Conservation (phyloP, 2,113 vertebrate species). For the Malaclemys terrapin region DNA sequence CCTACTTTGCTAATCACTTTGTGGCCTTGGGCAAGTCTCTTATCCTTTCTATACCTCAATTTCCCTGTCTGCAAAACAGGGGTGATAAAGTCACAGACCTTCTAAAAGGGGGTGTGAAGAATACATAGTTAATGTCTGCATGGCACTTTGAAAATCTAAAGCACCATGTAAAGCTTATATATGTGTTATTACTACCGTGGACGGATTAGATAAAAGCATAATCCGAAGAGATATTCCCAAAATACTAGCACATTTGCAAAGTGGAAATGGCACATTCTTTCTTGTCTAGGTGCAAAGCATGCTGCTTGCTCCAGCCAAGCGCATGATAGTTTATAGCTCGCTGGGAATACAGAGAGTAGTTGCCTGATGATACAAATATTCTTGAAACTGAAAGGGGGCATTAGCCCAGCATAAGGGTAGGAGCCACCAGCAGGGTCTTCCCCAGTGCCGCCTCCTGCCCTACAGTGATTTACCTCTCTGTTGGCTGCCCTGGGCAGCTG, state of each 20-base stretch:
- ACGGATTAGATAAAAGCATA: background rate
- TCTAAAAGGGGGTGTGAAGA: background rate
- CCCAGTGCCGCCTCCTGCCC: too few relatives aligned
- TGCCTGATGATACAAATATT: background rate
- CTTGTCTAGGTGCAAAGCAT: background rate
- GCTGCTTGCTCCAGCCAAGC: conserved; percentile 2
- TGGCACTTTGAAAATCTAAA: background rate
- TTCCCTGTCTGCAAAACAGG: rapidly evolving
- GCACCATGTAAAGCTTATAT: rapidly evolving
- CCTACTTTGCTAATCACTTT: rapidly evolving
- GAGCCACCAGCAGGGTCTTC: too few relatives aligned
- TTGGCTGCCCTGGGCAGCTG: too few relatives aligned
- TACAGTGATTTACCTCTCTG: too few relatives aligned
- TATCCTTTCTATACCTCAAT: rapidly evolving
- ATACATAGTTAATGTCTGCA: background rate
- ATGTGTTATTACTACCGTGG: rapidly evolving
- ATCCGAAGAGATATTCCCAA: background rate
- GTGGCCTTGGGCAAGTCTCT: background rate
- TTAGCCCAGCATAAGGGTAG: too few relatives aligned
- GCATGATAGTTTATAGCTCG: background rate
- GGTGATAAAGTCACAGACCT: background rate
- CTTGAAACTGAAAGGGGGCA: background rate
- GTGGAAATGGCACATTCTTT: background rate
- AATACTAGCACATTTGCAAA: background rate
- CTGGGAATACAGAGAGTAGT: background rate